Percentiles rank a stretch among this genome's conserved stretches.
Conservation (phyloP, 2,113 vertebrate genomes). For the Hemichromis elongatus region DNA sequence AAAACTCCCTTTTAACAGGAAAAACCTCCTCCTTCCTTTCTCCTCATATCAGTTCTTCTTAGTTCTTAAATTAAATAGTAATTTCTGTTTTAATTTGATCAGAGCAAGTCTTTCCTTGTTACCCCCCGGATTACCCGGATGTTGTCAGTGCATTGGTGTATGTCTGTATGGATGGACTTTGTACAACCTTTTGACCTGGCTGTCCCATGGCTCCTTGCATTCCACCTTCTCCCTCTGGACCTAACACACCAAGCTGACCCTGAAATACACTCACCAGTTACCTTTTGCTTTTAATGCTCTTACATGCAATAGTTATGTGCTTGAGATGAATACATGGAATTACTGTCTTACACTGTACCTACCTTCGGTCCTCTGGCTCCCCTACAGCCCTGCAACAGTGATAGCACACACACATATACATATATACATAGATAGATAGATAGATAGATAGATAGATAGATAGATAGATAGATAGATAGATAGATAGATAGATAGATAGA, state of each 20-base stretch:
- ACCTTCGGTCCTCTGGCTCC: constrained; percentile 46
- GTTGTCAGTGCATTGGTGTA: background rate
- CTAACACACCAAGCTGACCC: constrained; percentile 34
- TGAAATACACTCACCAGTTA: constrained; percentile 10
- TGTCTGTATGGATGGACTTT: background rate
- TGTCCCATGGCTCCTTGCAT: constrained; percentile 24
- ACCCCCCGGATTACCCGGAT: background rate
- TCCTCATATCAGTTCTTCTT: background rate
- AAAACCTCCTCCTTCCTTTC: background rate
- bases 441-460: too few species aligned
- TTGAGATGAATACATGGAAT: background rate
- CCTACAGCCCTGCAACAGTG: constrained; percentile 46
- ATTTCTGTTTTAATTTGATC: background rate
- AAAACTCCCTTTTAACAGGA: background rate
- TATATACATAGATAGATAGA: too few species aligned
- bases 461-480: too few species aligned
- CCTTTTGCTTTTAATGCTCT: background rate
- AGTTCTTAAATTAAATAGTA: background rate
- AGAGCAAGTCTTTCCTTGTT: background rate
- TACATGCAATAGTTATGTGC: fast-evolving
- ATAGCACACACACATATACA: too few species aligned
- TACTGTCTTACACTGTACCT: constrained; percentile 3
- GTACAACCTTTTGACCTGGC: constrained; percentile 36
- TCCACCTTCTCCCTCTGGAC: constrained; percentile 46
- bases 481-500: too few species aligned